A percentile compares a stretch with the other conserved stretches of the same genome.
Conservation (phyloP, 2,797 vertebrate species). For the Gorsachius magnificus region DNA sequence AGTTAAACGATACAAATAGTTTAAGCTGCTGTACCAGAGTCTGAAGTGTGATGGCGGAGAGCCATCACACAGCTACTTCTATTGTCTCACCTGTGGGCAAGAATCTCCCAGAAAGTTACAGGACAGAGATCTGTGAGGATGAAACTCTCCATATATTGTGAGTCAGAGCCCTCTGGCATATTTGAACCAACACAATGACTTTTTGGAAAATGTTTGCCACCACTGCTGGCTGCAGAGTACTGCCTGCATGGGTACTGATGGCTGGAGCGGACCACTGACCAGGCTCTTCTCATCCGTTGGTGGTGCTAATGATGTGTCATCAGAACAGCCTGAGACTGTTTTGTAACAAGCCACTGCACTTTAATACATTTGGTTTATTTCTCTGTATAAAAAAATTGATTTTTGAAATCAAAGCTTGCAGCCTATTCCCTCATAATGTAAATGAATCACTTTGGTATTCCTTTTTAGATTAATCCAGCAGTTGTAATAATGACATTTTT, state of each 20-base stretch:
- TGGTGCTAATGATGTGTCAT: not conserved
- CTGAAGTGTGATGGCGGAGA: not conserved
- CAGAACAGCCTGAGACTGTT: not conserved
- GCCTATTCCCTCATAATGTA: not conserved
- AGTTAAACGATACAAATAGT: too few relatives aligned
- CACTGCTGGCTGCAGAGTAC: not conserved
- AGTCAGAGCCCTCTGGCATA: not conserved
- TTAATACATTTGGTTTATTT: constrained; percentile 34
- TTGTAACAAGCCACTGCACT: not conserved
- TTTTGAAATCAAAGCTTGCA: constrained; percentile 30
- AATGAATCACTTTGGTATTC: constrained; percentile 26
- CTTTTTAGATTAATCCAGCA: constrained; percentile 59
- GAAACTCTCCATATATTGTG: not conserved
- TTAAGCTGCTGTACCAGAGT: not conserved
- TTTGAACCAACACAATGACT: not conserved
- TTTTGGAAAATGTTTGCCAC: not conserved
- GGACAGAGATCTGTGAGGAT: not conserved
- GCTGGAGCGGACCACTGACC: not conserved
- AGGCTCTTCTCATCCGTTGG: not conserved
- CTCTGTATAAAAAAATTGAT: not conserved
- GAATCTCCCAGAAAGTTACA: not conserved
- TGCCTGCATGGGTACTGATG: not conserved
- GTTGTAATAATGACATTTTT: constrained; percentile 63
- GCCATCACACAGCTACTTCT: not conserved
- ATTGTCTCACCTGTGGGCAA: not conserved